These are phyloP conservation scores for Dryas iulia DNA, from an alignment of 1,140 invertebrate genomes.

Conservation along the genomic window DNA sequence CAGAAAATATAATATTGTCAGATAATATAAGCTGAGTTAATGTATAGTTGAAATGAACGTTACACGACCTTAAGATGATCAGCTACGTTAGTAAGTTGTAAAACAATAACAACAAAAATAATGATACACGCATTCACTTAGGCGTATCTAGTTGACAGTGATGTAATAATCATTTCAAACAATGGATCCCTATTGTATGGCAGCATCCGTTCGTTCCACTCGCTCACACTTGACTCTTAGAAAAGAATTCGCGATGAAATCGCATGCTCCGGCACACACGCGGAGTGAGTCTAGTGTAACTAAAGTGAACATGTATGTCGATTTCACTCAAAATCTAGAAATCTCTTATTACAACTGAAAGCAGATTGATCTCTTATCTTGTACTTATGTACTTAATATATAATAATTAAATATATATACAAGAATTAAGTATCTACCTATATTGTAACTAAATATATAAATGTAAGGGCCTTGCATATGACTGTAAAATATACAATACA, in stretches of 20 bases:
- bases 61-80: neutral
- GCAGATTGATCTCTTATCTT: neutral
- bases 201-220: slow-evolving; percentile 38
- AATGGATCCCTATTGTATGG: slow-evolving; percentile 34
- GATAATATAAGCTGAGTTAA: too few relatives aligned
- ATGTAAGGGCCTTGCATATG: too few relatives aligned
- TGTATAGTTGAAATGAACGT: neutral
- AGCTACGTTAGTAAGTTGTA: neutral
- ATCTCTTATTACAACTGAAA: neutral
- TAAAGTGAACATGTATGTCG: slow-evolving; percentile 11
- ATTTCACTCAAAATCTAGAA: slow-evolving; percentile 24
- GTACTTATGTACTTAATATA: neutral
- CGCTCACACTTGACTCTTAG: slow-evolving; percentile 32
- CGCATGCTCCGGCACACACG: slow-evolving; percentile 18
- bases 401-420: too few relatives aligned
- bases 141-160: slow-evolving; percentile 28
- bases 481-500: too few relatives aligned
- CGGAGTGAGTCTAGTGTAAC: neutral
- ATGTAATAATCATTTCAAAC: slow-evolving; percentile 37
- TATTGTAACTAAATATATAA: too few relatives aligned
- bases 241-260: slow-evolving; percentile 50
- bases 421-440: too few relatives aligned
- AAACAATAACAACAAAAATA: neutral
- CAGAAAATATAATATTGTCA: too few relatives aligned
- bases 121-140: slow-evolving; percentile 8